Evolutionary conservation across 2,113 vertebrate species (phyloP), one percentile per base, ranked within the genome.

Genomic region (Chaetodon trifascialis): DNA sequence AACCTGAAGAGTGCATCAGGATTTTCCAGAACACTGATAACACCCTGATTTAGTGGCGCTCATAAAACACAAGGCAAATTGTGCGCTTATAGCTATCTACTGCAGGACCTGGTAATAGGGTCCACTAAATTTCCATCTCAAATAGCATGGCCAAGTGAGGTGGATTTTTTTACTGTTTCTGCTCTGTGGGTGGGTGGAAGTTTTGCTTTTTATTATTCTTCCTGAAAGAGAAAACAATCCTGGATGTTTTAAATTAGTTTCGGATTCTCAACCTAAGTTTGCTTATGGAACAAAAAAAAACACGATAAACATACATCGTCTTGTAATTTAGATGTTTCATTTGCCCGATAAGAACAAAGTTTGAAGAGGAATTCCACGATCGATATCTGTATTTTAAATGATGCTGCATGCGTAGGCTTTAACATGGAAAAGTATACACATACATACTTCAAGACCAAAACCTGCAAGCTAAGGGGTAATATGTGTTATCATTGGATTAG

Each of bases 31-130:
- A 76, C 60, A 49, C 89, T 88, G 92, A 90, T 91, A 93, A 92
- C 93, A 89, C 58, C 66, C 86, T 91, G 90, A 92, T 93, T 94
- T 93, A 93, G 86, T 71, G 84, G 80, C 4, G 44, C 86, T 86
- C 90, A 80, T 94, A 93, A 92, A 93, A 91, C 87, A 86, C 86
- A 76, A 90, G 89, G 92, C 88, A 91, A 93, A 93, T 92, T 93
- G 90, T 89, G 77, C 59, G 70, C 84, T 86, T 80, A 79, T 85
- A 80, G 75, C 83, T 66, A 83, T 91, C 85, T 86, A 38, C 86
- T 89, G 64, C 81, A 85, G 71, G 62, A 84, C 69, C 54, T 66
- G 83, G 87, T 86, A 92, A 92, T 85, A 74, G 67, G 76, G 58
- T 86, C 76, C 73, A 84, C 73, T 92, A 90, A 88, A 93, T 93